Percentiles rank a stretch among this genome's conserved stretches.
These are phyloP conservation scores for Drosophila basisetae DNA, from an alignment of 2,888 invertebrate species.

Conservation along the genomic window DNA sequence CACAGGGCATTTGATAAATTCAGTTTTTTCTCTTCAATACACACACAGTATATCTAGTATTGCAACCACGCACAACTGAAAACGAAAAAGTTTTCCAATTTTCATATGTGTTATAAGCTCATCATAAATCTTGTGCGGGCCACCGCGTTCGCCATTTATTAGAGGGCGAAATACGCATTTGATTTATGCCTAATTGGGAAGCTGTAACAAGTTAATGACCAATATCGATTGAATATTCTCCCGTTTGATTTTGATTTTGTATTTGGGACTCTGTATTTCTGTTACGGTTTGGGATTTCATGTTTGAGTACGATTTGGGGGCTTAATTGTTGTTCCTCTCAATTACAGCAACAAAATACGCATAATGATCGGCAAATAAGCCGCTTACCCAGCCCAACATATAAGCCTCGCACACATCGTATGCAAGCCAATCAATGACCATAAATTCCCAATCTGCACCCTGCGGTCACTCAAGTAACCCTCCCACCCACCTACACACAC, in stretches of 20 bases:
- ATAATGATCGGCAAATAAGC: conserved; percentile 62
- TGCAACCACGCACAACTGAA: conserved; percentile 24
- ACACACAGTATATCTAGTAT: conserved; percentile 1
- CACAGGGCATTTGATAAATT: not conserved
- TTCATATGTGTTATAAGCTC: conserved; percentile 7
- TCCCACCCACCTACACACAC: conserved; percentile 8
- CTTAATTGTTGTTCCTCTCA: conserved; percentile 27
- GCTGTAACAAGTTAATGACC: conserved; percentile 55
- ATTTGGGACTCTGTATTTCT: not conserved
- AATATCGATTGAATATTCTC: conserved; percentile 33
- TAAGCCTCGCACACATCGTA: conserved; percentile 14
- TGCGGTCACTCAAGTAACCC: not conserved
- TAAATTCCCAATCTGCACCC: conserved; percentile 30
- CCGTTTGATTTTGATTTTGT: not conserved
- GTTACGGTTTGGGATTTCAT: not conserved
- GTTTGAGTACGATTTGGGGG: not conserved
- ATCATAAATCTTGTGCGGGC: conserved; percentile 31
- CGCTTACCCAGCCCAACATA: conserved; percentile 37
- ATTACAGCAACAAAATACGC: conserved; percentile 40
- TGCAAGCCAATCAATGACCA: conserved; percentile 45
- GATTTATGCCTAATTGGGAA: conserved; percentile 62
- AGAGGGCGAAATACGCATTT: conserved; percentile 21
- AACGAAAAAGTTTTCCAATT: conserved; percentile 24
- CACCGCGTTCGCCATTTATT: conserved; percentile 27
- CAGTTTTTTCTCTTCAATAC: no score